Evolutionary conservation across 1,140 invertebrate species (phyloP).

Genomic region (Stegodyphus mimosarum): DNA sequence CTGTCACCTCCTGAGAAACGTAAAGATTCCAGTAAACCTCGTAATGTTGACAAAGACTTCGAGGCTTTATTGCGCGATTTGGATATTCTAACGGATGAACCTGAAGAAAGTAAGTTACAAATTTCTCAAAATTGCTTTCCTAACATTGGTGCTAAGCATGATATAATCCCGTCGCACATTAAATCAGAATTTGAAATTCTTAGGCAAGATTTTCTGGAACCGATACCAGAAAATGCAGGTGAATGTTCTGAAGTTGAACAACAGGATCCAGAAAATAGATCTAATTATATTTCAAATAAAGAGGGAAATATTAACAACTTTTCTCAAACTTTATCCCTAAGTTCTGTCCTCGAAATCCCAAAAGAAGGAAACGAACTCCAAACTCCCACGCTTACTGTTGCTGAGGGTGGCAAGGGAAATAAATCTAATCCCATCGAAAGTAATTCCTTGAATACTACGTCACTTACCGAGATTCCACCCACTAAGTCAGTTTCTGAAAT

Average conservation of each 20-base stretch:
- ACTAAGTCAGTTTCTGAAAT: slow-evolving; percentile 14
- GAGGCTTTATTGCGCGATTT: slow-evolving; percentile 22
- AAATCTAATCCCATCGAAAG: background rate
- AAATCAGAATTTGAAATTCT: slow-evolving; percentile 7
- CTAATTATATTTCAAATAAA: background rate
- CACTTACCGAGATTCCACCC: slow-evolving; percentile 6
- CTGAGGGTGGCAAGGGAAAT: background rate
- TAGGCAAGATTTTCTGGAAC: slow-evolving; percentile 22
- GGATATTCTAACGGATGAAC: slow-evolving; percentile 23
- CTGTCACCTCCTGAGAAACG: background rate
- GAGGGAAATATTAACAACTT: background rate
- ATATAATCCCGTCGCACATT: background rate
- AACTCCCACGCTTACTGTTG: background rate
- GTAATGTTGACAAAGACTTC: slow-evolving; percentile 45
- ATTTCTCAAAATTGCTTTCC: background rate
- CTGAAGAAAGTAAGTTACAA: background rate
- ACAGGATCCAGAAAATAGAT: background rate
- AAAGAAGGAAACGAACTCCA: background rate
- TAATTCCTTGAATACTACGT: slow-evolving; percentile 2
- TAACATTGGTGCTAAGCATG: background rate
- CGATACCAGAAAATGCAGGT: slow-evolving; percentile 19
- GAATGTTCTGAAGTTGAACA: background rate
- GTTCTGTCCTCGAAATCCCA: background rate
- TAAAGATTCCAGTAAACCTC: background rate
- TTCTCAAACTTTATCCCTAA: background rate